phyloP scores from a whole-genome alignment of 2,113 vertebrate genomes.

The Lutjanus erythropterus region DNA sequence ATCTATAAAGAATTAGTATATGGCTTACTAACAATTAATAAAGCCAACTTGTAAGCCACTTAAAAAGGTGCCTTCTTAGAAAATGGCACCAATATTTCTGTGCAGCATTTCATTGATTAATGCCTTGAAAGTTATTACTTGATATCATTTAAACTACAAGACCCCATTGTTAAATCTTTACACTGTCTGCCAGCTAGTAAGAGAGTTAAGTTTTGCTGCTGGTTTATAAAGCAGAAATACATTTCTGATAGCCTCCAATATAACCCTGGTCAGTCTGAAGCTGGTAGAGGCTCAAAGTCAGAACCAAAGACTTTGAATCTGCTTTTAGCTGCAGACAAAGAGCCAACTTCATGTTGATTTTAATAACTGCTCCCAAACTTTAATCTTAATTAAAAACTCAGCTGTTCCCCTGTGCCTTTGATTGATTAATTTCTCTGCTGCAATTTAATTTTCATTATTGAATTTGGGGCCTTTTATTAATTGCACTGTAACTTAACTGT shows the following conservation, averaged over 20 bases:
- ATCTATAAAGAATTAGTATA: not conserved
- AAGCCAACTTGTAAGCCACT: not conserved
- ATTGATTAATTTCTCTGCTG: not conserved
- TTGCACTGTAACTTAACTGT: not conserved
- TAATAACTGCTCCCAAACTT: not conserved
- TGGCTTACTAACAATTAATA: not conserved
- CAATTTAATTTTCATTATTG: not conserved
- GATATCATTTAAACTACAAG: not conserved
- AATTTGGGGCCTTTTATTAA: not conserved
- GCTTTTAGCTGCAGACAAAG: too few species aligned
- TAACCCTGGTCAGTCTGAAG: too few species aligned
- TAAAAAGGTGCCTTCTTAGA: not conserved
- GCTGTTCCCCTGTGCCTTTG: not conserved
- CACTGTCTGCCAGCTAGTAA: not conserved
- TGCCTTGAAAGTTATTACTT: not conserved
- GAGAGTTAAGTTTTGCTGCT: too few species aligned
- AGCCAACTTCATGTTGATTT: not conserved
- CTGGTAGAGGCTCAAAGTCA: too few species aligned
- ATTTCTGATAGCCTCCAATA: too few species aligned
- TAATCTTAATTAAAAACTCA: not conserved
- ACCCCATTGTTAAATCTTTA: not conserved
- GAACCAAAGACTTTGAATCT: too few species aligned
- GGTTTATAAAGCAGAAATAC: too few species aligned
- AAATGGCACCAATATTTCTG: not conserved
- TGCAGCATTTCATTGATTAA: not conserved